Conservation (phyloP, 2,888 invertebrate species). For the Rhabditoides inermis region DNA sequence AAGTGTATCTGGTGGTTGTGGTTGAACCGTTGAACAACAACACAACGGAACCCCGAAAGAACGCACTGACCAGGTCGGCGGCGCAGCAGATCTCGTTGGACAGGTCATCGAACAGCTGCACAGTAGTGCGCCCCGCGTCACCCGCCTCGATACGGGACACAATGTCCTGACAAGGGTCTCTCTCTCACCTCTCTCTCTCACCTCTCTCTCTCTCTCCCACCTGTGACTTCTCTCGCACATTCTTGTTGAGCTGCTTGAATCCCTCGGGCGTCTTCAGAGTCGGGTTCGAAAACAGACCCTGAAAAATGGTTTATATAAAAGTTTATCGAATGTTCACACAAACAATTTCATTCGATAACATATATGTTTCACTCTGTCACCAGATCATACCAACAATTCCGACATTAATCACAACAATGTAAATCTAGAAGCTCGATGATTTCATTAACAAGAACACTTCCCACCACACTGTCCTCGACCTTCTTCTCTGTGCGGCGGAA, state of each 20-base stretch:
- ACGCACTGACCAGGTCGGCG: conserved; percentile 68
- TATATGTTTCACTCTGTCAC: not conserved
- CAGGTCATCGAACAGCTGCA: conserved; percentile 85
- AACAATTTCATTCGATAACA: not conserved
- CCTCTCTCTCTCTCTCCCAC: conserved; percentile 1
- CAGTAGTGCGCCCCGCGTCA: conserved; percentile 52
- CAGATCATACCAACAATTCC: too few relatives aligned
- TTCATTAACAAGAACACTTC: too few relatives aligned
- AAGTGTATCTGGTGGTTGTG: too few relatives aligned
- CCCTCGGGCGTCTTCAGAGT: conserved; percentile 28
- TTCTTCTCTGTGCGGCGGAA: too few relatives aligned
- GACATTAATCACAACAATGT: too few relatives aligned
- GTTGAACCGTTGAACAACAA: too few relatives aligned
- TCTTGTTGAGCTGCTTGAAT: conserved; percentile 23
- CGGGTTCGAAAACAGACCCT: conserved; percentile 43
- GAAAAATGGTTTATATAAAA: too few relatives aligned
- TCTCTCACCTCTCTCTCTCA: conserved; percentile 11
- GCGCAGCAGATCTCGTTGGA: conserved; percentile 89
- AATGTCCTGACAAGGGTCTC: conserved; percentile 2
- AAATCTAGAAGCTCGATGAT: too few relatives aligned
- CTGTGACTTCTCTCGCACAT: conserved; percentile 15
- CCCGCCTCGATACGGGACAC: not conserved
- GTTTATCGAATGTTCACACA: too few relatives aligned
- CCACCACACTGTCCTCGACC: too few relatives aligned
- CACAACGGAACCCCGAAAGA: not conserved